phyloP scores from a whole-genome alignment of 2,888 invertebrate species.

The Eilema sororculum region DNA sequence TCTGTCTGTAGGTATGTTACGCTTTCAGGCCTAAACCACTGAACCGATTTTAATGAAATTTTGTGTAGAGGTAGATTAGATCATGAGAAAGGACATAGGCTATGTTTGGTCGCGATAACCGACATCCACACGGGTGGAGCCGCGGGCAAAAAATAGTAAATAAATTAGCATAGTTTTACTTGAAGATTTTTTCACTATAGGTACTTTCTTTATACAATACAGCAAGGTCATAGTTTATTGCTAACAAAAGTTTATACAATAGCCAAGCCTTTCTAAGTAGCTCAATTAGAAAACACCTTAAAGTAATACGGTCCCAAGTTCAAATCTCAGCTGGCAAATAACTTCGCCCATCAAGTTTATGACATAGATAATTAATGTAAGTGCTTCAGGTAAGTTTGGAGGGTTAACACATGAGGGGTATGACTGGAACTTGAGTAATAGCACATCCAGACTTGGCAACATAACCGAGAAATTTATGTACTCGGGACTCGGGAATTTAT shows the following conservation, averaged over 20 bases:
- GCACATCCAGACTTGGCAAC: constrained; percentile 3
- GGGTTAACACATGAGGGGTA: neutral
- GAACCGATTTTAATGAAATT: too few relatives aligned
- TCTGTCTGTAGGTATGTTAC: too few relatives aligned
- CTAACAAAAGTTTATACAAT: neutral
- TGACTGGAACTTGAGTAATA: constrained; percentile 5
- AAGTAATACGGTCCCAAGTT: neutral
- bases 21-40: too few relatives aligned
- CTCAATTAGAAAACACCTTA: constrained; percentile 2
- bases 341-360: neutral
- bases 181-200: too few relatives aligned
- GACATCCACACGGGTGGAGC: too few relatives aligned
- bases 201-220: too few relatives aligned
- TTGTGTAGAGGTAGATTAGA: too few relatives aligned
- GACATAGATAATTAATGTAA: constrained; percentile 6
- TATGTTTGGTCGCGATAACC: too few relatives aligned
- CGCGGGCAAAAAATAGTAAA: too few relatives aligned
- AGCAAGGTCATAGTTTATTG: too few relatives aligned
- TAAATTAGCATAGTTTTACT: too few relatives aligned
- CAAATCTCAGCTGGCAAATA: constrained; percentile 18
- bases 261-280: neutral
- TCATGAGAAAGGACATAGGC: too few relatives aligned
- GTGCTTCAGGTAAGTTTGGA: constrained; percentile 1
- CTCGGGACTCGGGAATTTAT: neutral
- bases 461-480: neutral